These are phyloP conservation scores for Stictonetta naevosa DNA, from an alignment of 2,113 vertebrate species.

Conservation along the genomic window DNA sequence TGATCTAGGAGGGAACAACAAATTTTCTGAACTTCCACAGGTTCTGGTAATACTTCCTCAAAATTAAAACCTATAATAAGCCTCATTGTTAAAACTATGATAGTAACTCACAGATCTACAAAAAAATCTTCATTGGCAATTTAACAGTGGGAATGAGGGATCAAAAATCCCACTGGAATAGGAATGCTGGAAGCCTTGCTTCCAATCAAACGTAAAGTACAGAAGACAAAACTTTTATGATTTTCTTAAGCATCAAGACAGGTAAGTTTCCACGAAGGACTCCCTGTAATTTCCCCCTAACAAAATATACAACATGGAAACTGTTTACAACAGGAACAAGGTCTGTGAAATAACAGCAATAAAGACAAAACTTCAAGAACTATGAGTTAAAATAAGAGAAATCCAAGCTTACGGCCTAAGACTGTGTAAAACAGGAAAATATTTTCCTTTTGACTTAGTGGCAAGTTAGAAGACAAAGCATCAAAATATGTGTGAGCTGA, in stretches of 20 bases:
- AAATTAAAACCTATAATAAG: neutral
- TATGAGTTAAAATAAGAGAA: neutral
- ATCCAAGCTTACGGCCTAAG: neutral
- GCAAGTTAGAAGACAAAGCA: neutral
- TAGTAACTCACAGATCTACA: neutral
- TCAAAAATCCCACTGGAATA: neutral
- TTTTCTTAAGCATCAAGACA: neutral
- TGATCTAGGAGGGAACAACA: neutral
- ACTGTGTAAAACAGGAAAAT: neutral
- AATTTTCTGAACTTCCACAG: neutral
- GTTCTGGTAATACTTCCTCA: neutral
- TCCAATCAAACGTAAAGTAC: neutral
- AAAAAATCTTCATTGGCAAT: neutral
- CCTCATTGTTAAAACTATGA: neutral
- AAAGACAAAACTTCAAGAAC: neutral
- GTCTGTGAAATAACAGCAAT: neutral
- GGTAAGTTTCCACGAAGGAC: neutral
- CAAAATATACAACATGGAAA: neutral
- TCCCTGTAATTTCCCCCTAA: neutral
- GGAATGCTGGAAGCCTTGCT: neutral
- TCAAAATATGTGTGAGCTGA: neutral
- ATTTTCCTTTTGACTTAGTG: neutral
- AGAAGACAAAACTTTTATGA: neutral
- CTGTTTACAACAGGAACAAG: neutral
- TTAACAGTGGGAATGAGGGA: accelerated